These are phyloP conservation scores for Melopsittacus undulatus DNA, from an alignment of 2,797 vertebrate species.

Conservation along the genomic window DNA sequence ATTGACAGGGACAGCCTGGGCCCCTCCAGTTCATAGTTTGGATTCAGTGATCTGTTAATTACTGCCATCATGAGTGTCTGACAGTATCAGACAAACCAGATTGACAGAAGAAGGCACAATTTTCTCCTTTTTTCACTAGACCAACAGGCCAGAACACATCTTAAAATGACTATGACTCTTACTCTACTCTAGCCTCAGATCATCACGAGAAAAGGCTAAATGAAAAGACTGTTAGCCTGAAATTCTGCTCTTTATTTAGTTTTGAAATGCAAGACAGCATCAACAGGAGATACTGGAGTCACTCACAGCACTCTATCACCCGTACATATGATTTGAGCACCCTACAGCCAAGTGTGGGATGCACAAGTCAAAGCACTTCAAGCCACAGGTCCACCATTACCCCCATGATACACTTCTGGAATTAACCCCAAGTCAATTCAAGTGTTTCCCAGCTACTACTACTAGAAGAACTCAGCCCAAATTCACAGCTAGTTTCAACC, in stretches of 20 bases:
- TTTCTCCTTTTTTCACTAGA: neutral
- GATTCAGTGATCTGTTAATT: neutral
- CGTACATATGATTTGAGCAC: neutral
- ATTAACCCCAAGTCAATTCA: neutral
- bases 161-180: neutral
- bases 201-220: neutral
- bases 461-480: neutral
- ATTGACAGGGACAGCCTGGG: accelerated
- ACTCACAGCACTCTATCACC: neutral
- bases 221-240: neutral
- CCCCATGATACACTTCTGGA: accelerated
- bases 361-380: neutral
- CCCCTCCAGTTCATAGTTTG: neutral
- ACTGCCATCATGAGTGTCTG: neutral
- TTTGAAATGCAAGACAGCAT: neutral
- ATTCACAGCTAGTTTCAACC: neutral
- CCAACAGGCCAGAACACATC: neutral
- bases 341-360: neutral
- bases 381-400: neutral
- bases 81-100: neutral
- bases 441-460: neutral
- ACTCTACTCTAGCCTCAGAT: neutral
- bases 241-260: neutral
- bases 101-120: neutral
- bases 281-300: neutral